phyloP scores from a whole-genome alignment of 2,113 vertebrate genomes.

The Caranx ignobilis region DNA sequence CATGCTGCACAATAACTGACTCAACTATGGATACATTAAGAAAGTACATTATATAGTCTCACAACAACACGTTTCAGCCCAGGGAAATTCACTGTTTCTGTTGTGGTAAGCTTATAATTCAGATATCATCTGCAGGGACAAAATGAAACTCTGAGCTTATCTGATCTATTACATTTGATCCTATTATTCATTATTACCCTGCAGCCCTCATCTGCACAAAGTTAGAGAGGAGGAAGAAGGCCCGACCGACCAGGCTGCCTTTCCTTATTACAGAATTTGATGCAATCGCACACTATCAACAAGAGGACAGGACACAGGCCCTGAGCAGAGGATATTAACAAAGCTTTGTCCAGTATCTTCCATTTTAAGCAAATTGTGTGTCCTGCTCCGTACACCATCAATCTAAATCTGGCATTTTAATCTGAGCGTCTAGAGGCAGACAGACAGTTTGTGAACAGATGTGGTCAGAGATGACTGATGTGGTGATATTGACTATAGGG shows the following conservation, averaged over 20 bases:
- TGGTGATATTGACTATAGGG: not conserved
- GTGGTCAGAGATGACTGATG: not conserved
- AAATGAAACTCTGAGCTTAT: conserved; percentile 48
- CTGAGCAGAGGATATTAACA: not conserved
- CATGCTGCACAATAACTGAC: not conserved
- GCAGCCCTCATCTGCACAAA: conserved; percentile 2
- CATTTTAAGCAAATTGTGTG: not conserved
- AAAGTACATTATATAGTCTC: not conserved
- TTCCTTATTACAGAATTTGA: conserved; percentile 6
- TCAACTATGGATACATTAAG: not conserved
- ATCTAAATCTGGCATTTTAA: not conserved
- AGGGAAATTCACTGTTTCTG: conserved; percentile 1
- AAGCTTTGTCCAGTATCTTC: not conserved
- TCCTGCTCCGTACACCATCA: not conserved
- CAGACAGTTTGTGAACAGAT: conserved; percentile 6
- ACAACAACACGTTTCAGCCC: not conserved
- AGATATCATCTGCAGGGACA: conserved; percentile 40
- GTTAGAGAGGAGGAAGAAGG: not conserved
- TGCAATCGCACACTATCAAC: not conserved
- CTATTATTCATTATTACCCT: conserved; percentile 11
- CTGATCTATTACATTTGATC: conserved; percentile 12
- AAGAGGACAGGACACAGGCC: not conserved
- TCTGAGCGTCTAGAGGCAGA: not conserved
- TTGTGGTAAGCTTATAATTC: not conserved
- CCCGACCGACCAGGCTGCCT: not conserved